Evolutionary conservation across 2,888 invertebrate species (phyloP).

Genomic region (Phymatocera aterrima): DNA sequence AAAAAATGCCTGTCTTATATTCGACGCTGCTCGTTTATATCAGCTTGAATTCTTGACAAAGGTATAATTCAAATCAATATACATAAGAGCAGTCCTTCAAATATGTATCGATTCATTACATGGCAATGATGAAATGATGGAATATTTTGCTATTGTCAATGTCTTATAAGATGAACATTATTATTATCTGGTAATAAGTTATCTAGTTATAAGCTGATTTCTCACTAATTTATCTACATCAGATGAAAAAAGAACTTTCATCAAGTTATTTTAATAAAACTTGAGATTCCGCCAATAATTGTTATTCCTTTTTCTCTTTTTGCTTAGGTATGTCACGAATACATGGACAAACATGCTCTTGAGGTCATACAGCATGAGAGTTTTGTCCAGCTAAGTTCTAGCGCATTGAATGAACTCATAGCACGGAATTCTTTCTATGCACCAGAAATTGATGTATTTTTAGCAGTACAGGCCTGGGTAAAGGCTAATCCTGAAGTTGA

Average conservation of each 20-base stretch:
- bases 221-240: no score
- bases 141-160: no score
- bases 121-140: no score
- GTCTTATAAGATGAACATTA: no score
- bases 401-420: conserved; percentile 89
- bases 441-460: conserved; percentile 96
- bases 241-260: no score
- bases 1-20: conserved; percentile 95
- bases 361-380: conserved; percentile 90
- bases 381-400: conserved; percentile 89
- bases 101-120: background rate
- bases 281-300: background rate
- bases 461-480: conserved; percentile 92
- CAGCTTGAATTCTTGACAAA: conserved; percentile 77
- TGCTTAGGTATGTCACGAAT: conserved; percentile 87
- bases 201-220: no score
- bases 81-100: background rate
- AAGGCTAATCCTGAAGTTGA: conserved; percentile 84
- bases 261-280: background rate
- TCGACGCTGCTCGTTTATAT: conserved; percentile 91
- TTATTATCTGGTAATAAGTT: no score
- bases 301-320: conserved; percentile 21
- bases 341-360: conserved; percentile 92
- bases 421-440: conserved; percentile 97
- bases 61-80: conserved; percentile 54